A percentile compares a stretch with the other conserved stretches of the same genome.
phyloP scores from a whole-genome alignment of 2,888 invertebrate genomes.

The Gryllus longicercus region DNA sequence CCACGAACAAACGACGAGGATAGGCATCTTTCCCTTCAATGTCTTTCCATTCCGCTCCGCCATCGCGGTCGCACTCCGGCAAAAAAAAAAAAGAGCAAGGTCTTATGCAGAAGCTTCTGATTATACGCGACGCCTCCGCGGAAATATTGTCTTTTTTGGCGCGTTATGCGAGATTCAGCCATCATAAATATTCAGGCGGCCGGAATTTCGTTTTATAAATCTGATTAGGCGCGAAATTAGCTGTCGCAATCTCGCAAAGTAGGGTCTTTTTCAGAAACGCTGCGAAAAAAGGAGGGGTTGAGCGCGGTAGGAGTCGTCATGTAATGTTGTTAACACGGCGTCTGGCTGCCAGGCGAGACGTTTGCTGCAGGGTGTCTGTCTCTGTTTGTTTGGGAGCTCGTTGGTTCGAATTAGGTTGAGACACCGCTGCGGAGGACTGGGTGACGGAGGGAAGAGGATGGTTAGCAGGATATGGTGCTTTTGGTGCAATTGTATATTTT shows the following conservation, averaged over 20 bases:
- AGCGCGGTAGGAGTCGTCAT: not conserved
- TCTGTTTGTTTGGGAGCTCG: no score
- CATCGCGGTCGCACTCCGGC: no score
- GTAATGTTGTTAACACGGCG: not conserved
- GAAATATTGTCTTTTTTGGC: not conserved
- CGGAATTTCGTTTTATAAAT: not conserved
- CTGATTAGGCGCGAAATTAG: conserved; percentile 5
- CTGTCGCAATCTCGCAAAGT: conserved; percentile 4
- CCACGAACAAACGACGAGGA: no score
- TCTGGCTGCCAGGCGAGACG: no score
- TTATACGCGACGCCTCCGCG: not conserved
- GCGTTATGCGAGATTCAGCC: not conserved
- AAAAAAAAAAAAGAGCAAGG: not conserved
- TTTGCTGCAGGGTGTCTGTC: no score
- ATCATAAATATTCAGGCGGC: conserved; percentile 1
- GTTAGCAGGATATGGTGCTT: no score
- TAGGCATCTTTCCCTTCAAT: no score
- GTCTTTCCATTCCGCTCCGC: no score
- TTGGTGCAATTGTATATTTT: no score
- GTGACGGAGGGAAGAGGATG: no score
- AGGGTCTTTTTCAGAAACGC: not conserved
- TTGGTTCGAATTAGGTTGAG: no score
- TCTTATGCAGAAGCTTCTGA: not conserved
- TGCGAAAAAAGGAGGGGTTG: not conserved
- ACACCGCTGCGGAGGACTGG: no score